phyloP scores from a whole-genome alignment of 2,113 vertebrate genomes.

The Nymphicus hollandicus region DNA sequence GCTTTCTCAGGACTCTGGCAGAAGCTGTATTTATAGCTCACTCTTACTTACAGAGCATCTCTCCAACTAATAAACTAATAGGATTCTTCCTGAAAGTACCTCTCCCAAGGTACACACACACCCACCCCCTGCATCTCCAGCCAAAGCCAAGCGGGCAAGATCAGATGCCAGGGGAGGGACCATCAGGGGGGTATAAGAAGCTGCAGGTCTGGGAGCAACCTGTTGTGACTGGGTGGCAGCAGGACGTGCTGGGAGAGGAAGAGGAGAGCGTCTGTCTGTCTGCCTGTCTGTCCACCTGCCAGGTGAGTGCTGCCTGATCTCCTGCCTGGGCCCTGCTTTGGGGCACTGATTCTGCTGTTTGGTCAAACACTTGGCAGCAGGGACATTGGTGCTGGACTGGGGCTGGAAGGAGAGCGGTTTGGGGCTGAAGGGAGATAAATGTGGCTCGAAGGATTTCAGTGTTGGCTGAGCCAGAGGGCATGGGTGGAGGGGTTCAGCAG shows the following conservation, averaged over 20 bases:
- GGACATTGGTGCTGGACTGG: accelerated
- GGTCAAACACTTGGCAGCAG: neutral
- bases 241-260: neutral
- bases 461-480: accelerated
- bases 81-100: slow-evolving; percentile 17
- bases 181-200: slow-evolving; percentile 28
- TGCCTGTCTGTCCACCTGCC: neutral
- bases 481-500: accelerated
- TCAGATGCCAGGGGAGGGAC: slow-evolving; percentile 28
- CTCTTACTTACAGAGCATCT: slow-evolving; percentile 30
- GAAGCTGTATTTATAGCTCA: slow-evolving; percentile 41
- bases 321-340: neutral
- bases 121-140: neutral
- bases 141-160: neutral
- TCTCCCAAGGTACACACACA: neutral
- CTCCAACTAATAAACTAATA: slow-evolving; percentile 58
- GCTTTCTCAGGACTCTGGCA: slow-evolving; percentile 42
- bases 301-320: slow-evolving; percentile 7
- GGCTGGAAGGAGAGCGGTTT: neutral
- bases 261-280: neutral
- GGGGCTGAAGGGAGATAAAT: neutral
- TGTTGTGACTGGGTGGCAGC: neutral
- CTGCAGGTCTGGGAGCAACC: neutral
- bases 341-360: neutral
- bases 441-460: neutral